Evolutionary conservation across 2,888 invertebrate genomes (phyloP).

Genomic region (Acleris literana): DNA sequence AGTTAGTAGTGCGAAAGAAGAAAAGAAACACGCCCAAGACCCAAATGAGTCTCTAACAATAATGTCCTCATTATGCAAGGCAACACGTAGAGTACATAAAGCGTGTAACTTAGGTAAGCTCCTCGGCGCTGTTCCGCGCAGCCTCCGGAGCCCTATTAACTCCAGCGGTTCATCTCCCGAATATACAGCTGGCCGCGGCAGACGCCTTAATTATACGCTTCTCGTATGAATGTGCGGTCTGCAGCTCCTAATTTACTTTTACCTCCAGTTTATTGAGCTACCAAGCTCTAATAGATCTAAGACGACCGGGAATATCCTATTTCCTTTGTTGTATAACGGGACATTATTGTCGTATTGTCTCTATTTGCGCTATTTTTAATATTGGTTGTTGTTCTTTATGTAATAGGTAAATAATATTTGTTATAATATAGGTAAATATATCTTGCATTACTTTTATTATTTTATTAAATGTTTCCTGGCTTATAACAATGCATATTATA

Average conservation of each 20-base stretch:
- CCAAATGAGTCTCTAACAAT: background rate
- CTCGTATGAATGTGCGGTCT: slow-evolving; percentile 36
- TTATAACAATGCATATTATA: too few species aligned
- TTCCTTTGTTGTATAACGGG: slow-evolving; percentile 4
- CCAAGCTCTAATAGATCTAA: slow-evolving; percentile 18
- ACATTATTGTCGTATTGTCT: too few species aligned
- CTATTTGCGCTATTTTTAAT: too few species aligned
- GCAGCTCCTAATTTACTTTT: slow-evolving; percentile 34
- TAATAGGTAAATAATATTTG: too few species aligned
- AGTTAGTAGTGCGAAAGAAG: too few species aligned
- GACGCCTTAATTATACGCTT: slow-evolving; percentile 36
- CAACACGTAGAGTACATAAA: background rate
- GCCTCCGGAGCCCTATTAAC: slow-evolving; percentile 36
- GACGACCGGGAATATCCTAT: background rate
- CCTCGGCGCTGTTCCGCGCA: slow-evolving; percentile 22
- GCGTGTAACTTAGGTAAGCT: slow-evolving; percentile 25
- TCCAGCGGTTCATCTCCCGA: slow-evolving; percentile 35
- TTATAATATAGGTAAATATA: too few species aligned
- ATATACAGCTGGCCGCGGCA: slow-evolving; percentile 32
- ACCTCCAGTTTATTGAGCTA: slow-evolving; percentile 32
- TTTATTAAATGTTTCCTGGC: too few species aligned
- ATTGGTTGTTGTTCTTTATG: too few species aligned
- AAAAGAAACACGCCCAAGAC: too few species aligned
- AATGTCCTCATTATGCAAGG: background rate
- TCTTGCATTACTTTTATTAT: too few species aligned